Conservation (phyloP, 2,113 vertebrate genomes). For the Pomatostomus ruficeps region DNA sequence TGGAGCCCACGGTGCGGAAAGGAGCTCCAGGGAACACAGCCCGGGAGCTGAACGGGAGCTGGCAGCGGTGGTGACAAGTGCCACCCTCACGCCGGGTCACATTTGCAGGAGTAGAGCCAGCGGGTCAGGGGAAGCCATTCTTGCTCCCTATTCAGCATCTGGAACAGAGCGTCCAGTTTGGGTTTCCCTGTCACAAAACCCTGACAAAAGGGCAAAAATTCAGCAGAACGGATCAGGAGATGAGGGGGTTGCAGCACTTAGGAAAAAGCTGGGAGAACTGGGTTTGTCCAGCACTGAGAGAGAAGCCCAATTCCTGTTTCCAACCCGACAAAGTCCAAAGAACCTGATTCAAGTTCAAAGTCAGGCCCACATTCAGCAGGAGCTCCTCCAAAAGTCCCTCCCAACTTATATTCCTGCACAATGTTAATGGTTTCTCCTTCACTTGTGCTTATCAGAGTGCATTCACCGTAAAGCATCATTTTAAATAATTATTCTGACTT, state of each 20-base stretch:
- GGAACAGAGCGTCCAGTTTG: not conserved
- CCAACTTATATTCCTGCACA: not conserved
- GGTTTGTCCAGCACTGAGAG: not conserved
- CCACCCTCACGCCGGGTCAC: accelerated
- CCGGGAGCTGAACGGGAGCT: not conserved
- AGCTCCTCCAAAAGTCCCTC: not conserved
- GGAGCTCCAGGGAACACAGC: not conserved
- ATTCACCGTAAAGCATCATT: not conserved
- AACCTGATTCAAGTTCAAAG: not conserved
- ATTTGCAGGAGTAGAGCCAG: not conserved
- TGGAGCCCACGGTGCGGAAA: not conserved
- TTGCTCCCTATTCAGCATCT: not conserved
- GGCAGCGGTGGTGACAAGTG: accelerated
- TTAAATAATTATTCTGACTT: not conserved
- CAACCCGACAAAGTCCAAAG: not conserved
- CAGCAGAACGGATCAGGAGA: not conserved
- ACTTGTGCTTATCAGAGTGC: not conserved
- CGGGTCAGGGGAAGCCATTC: not conserved
- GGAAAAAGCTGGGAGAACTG: not conserved
- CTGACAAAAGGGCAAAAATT: not conserved
- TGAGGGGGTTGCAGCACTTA: not conserved
- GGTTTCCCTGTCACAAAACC: not conserved
- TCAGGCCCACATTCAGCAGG: not conserved
- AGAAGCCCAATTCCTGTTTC: not conserved
- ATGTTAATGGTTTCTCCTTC: not conserved